Evolutionary conservation across 2,888 invertebrate genomes (phyloP).

Genomic region (Erebia ligea): DNA sequence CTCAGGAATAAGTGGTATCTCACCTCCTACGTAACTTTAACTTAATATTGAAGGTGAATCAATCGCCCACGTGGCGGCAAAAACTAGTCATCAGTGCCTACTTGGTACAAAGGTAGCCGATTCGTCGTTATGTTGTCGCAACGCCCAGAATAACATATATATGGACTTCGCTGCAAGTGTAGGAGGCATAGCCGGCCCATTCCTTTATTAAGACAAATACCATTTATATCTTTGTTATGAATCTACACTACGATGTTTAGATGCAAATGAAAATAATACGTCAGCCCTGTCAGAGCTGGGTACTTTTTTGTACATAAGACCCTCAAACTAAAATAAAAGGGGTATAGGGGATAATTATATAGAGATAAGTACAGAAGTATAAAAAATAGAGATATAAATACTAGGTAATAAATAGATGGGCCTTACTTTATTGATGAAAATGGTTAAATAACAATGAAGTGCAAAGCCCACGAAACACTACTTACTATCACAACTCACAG

Average conservation of each 20-base stretch:
- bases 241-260: constrained; percentile 21
- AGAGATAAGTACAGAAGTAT: no score
- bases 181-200: constrained; percentile 69
- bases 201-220: constrained; percentile 59
- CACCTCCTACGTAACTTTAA: constrained; percentile 70
- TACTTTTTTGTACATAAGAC: no score
- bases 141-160: constrained; percentile 75
- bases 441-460: no score
- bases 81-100: constrained; percentile 68
- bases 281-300: neutral
- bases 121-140: constrained; percentile 65
- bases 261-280: constrained; percentile 11
- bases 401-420: no score
- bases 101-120: constrained; percentile 75
- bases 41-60: constrained; percentile 77
- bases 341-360: no score
- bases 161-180: constrained; percentile 71
- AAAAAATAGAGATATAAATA: no score
- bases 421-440: no score
- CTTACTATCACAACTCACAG: neutral
- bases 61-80: constrained; percentile 67
- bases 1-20: constrained; percentile 55
- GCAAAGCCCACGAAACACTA: neutral
- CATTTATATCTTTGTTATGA: constrained; percentile 35
- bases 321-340: no score